Percentiles rank a stretch among this genome's conserved stretches.
phyloP scores from a whole-genome alignment of 2,797 vertebrate genomes.

The Myotis daubentonii region DNA sequence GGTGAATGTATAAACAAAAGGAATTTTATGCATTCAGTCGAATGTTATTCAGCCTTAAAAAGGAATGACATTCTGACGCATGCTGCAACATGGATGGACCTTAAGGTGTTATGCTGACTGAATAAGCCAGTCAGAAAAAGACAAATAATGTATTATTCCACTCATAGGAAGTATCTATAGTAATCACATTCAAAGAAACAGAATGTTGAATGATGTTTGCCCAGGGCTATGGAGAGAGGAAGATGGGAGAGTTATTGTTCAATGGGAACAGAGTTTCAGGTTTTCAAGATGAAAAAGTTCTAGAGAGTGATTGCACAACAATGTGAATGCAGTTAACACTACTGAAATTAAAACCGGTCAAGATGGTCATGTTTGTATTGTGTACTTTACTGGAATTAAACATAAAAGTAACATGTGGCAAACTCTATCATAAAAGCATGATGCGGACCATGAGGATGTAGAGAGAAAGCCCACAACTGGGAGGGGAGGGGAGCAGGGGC shows the following conservation, averaged over 20 bases:
- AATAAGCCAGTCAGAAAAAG: neutral
- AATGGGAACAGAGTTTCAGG: neutral
- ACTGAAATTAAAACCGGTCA: neutral
- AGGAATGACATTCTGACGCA: neutral
- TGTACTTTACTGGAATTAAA: neutral
- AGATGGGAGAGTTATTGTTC: neutral
- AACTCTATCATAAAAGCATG: neutral
- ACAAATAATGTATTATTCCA: neutral
- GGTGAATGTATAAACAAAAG: neutral
- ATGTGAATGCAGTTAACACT: neutral
- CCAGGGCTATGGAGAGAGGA: rapidly evolving
- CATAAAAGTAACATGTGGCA: neutral
- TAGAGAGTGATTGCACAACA: neutral
- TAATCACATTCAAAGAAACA: neutral
- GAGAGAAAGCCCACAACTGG: neutral
- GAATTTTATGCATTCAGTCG: neutral
- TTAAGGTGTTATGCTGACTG: neutral
- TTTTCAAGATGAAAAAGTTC: neutral
- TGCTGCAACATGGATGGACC: neutral
- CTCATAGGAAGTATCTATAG: neutral
- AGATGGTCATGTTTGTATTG: neutral
- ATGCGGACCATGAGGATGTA: neutral
- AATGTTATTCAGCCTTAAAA: neutral
- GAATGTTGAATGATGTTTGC: neutral
- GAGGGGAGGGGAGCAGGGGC: no score